Evolutionary conservation across 1,140 invertebrate genomes (phyloP).

Genomic region (Papilio polyxenes): DNA sequence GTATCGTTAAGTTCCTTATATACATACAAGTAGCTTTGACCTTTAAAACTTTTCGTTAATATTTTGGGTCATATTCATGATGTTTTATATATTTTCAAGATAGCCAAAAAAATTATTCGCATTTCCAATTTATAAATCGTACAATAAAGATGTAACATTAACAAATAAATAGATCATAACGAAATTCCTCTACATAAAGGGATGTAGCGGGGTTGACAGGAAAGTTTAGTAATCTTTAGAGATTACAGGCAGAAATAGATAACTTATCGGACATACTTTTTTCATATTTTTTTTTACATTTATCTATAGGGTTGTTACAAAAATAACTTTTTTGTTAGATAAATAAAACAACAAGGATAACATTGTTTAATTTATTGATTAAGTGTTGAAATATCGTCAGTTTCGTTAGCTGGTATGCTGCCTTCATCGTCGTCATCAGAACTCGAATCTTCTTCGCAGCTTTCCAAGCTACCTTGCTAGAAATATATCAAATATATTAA

Average conservation of each 20-base stretch:
- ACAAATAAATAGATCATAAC: too few species aligned
- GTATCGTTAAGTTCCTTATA: too few species aligned
- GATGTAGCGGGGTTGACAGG: constrained; percentile 6
- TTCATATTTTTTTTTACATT: neutral
- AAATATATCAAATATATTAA: constrained; percentile 39
- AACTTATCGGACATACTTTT: neutral
- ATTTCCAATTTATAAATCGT: too few species aligned
- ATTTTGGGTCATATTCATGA: too few species aligned
- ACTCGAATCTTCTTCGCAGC: constrained; percentile 1
- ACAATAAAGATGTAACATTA: too few species aligned
- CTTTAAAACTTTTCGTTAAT: too few species aligned
- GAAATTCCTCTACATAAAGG: too few species aligned
- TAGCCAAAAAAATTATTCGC: too few species aligned
- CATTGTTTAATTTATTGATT: constrained; percentile 35
- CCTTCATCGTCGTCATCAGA: neutral
- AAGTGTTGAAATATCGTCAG: constrained; percentile 25
- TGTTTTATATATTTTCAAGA: too few species aligned
- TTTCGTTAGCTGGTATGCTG: constrained; percentile 25
- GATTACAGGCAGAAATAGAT: neutral
- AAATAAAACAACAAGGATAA: constrained; percentile 20
- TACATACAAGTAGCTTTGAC: too few species aligned
- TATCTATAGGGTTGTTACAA: neutral
- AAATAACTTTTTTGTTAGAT: constrained; percentile 2
- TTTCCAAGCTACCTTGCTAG: constrained; percentile 45
- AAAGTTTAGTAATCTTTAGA: neutral